phyloP scores from a whole-genome alignment of 2,113 vertebrate genomes.

The Papio anubis region DNA sequence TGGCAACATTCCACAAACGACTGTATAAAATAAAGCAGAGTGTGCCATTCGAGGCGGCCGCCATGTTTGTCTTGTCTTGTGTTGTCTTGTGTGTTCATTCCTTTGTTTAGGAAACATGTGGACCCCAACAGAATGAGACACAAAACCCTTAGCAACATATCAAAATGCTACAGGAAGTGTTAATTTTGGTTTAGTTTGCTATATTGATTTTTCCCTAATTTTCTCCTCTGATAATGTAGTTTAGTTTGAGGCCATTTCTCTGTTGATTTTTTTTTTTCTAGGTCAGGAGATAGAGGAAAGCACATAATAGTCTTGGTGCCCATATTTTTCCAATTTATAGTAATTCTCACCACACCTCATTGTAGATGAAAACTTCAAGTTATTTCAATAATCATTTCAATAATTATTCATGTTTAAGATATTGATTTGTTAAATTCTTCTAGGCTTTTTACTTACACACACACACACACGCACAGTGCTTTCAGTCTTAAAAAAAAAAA shows the following conservation, averaged over 20 bases:
- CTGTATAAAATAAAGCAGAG: too few relatives aligned
- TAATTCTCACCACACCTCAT: neutral
- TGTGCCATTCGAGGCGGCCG: too few relatives aligned
- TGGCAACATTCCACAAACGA: too few relatives aligned
- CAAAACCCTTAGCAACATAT: neutral
- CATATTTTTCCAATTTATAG: neutral
- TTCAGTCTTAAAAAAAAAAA: conserved; percentile 1
- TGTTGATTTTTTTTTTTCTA: neutral
- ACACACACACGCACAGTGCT: neutral
- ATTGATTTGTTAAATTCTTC: neutral
- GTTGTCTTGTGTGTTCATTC: too few relatives aligned
- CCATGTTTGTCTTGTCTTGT: too few relatives aligned
- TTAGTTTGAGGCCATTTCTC: neutral
- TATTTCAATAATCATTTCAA: neutral
- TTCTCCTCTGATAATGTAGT: neutral
- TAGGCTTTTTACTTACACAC: neutral
- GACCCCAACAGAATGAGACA: neutral
- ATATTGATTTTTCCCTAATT: neutral
- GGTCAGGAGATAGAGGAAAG: neutral
- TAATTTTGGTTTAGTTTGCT: neutral
- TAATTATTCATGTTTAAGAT: neutral
- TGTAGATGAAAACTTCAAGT: neutral
- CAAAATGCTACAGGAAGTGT: neutral
- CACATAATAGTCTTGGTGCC: neutral
- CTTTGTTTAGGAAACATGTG: too few relatives aligned